phyloP scores from a whole-genome alignment of 2,113 vertebrate species.

The Leptodactylus fuscus region DNA sequence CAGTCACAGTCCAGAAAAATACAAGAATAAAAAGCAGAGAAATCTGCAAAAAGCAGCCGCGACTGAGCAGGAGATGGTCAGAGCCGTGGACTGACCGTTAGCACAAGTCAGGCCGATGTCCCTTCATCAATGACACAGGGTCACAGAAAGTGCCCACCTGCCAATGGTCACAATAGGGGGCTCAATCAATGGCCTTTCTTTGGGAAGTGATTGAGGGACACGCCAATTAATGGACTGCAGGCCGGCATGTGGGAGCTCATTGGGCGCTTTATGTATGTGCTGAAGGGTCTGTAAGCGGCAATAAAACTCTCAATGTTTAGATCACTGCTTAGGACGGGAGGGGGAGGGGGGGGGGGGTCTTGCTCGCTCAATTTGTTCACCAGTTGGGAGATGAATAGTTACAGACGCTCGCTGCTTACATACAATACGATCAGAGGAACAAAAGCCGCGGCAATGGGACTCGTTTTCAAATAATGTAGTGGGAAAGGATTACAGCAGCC shows the following conservation, averaged over 20 bases:
- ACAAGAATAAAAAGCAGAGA: background rate
- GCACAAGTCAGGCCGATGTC: constrained; percentile 62
- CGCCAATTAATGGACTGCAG: constrained; percentile 60
- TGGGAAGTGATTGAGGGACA: constrained; percentile 59
- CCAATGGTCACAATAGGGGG: constrained; percentile 67
- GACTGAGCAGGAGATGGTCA: no score
- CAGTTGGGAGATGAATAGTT: background rate
- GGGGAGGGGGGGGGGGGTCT: background rate
- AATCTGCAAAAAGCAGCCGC: background rate
- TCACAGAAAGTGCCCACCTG: constrained; percentile 65
- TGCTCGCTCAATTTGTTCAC: constrained; percentile 59
- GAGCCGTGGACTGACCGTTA: constrained; percentile 57
- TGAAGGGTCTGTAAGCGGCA: constrained; percentile 45
- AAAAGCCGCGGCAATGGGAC: constrained; percentile 12
- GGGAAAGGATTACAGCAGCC: constrained; percentile 2
- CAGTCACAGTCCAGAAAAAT: no score
- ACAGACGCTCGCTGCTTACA: constrained; percentile 52
- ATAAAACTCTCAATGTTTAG: constrained; percentile 69
- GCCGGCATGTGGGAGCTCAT: constrained; percentile 62
- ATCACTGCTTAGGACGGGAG: constrained; percentile 63
- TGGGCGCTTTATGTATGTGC: constrained; percentile 64
- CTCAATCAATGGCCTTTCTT: constrained; percentile 65
- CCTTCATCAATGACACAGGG: constrained; percentile 41
- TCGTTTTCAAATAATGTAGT: constrained; percentile 8
- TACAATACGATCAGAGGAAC: constrained; percentile 31